phyloP scores from a whole-genome alignment of 1,140 invertebrate species.

The Lucilia sericata region DNA sequence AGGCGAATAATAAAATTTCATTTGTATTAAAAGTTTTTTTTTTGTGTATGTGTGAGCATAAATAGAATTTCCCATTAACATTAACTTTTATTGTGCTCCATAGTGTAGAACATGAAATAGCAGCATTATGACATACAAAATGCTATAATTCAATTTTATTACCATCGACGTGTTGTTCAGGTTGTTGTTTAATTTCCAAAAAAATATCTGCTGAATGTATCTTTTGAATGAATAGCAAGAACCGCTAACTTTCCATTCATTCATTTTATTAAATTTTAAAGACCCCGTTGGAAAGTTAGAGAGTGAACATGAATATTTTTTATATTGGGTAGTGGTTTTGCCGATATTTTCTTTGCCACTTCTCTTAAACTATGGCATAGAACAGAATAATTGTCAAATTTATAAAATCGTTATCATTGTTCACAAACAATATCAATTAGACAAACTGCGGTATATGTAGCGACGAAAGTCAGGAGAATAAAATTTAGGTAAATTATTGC shows the following conservation, averaged over 20 bases:
- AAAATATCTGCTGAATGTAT: not conserved
- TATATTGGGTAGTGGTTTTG: too few relatives aligned
- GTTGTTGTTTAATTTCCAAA: constrained; percentile 27
- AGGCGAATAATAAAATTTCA: not conserved
- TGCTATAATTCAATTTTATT: constrained; percentile 68
- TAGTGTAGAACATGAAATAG: not conserved
- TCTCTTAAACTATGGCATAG: too few relatives aligned
- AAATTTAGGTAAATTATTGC: too few relatives aligned
- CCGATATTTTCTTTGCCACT: too few relatives aligned
- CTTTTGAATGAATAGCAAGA: constrained; percentile 63
- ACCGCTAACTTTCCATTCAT: too few relatives aligned
- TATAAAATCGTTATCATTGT: too few relatives aligned
- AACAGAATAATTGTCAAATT: too few relatives aligned
- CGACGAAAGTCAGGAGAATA: too few relatives aligned
- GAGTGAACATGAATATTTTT: too few relatives aligned
- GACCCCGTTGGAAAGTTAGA: not conserved
- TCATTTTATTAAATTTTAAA: constrained; percentile 1
- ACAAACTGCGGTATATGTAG: too few relatives aligned
- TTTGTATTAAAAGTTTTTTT: not conserved
- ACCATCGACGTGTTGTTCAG: constrained; percentile 57
- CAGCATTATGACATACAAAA: constrained; percentile 47
- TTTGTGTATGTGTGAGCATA: not conserved
- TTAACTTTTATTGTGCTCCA: constrained; percentile 45
- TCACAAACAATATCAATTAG: too few relatives aligned
- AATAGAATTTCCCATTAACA: constrained; percentile 36